Conservation (phyloP, 2,113 vertebrate species). For the Toxotes chatareus region DNA sequence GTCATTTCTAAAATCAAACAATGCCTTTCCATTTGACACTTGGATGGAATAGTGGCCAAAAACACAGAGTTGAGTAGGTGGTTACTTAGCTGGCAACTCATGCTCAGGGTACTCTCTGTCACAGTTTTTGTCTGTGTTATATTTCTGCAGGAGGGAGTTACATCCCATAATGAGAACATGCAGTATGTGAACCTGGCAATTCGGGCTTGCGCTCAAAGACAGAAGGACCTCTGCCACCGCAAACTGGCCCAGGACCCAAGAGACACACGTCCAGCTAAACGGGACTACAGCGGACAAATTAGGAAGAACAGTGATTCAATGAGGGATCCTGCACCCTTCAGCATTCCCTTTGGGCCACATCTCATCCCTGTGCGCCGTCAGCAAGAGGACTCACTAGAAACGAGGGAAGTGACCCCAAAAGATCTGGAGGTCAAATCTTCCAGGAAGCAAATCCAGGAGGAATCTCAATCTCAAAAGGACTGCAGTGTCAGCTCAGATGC, state of each 20-base stretch:
- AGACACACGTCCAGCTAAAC: slow-evolving; percentile 56
- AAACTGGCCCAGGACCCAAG: neutral
- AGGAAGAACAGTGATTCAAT: slow-evolving; percentile 7
- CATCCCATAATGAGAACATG: slow-evolving; percentile 90
- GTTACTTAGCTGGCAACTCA: neutral
- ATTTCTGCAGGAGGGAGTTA: slow-evolving; percentile 84
- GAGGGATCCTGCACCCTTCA: neutral
- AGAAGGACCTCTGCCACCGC: slow-evolving; percentile 10
- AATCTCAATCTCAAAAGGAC: neutral
- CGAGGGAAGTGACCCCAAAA: neutral
- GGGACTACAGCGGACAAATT: slow-evolving; percentile 56
- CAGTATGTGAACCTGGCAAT: slow-evolving; percentile 89
- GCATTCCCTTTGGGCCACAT: slow-evolving; percentile 84
- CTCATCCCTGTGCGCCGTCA: slow-evolving; percentile 84
- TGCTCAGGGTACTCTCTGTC: neutral
- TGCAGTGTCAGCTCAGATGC: neutral
- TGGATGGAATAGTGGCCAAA: neutral
- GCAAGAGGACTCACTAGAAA: neutral
- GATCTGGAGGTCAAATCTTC: slow-evolving; percentile 1
- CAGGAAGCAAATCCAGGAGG: neutral
- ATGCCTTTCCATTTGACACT: neutral
- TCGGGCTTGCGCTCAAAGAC: slow-evolving; percentile 76
- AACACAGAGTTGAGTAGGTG: neutral
- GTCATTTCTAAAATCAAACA: neutral
- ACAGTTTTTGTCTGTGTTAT: neutral